A percentile compares a stretch with the other conserved stretches of the same genome.
Evolutionary conservation across 2,888 invertebrate species (phyloP).

Genomic region (Volucella inflata): DNA sequence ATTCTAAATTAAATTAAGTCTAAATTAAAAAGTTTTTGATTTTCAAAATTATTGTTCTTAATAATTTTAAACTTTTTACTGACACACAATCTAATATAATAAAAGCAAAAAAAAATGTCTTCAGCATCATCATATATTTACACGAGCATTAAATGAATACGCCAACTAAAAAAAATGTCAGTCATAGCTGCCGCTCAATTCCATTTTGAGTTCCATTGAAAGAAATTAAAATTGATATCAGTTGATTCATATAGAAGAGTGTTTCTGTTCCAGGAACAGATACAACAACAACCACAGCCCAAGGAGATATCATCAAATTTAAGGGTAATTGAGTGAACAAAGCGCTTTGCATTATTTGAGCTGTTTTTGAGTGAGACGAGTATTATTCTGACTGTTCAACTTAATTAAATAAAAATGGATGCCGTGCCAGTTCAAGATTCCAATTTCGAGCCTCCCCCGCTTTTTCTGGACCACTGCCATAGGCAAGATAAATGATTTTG

Average conservation of each 20-base stretch:
- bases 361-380: conserved; percentile 34
- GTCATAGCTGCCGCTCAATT: conserved; percentile 4
- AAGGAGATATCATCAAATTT: conserved; percentile 8
- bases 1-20: too few species aligned
- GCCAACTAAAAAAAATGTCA: not conserved
- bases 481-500: not conserved
- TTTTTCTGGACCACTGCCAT: not conserved
- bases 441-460: not conserved
- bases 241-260: conserved; percentile 3
- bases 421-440: not conserved
- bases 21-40: too few species aligned
- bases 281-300: not conserved
- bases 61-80: too few species aligned
- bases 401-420: conserved; percentile 39
- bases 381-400: conserved; percentile 19
- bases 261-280: not conserved
- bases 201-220: conserved; percentile 15
- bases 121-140: not conserved
- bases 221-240: conserved; percentile 31
- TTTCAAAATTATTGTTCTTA: too few species aligned
- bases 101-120: not conserved
- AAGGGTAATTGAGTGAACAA: conserved; percentile 34
- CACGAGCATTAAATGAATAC: not conserved
- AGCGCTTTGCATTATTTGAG: conserved; percentile 17
- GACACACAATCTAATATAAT: too few species aligned